Evolutionary conservation across 2,888 invertebrate species (phyloP), one percentile per base, ranked within the genome.

Genomic region (Epinotia brunnichana): DNA sequence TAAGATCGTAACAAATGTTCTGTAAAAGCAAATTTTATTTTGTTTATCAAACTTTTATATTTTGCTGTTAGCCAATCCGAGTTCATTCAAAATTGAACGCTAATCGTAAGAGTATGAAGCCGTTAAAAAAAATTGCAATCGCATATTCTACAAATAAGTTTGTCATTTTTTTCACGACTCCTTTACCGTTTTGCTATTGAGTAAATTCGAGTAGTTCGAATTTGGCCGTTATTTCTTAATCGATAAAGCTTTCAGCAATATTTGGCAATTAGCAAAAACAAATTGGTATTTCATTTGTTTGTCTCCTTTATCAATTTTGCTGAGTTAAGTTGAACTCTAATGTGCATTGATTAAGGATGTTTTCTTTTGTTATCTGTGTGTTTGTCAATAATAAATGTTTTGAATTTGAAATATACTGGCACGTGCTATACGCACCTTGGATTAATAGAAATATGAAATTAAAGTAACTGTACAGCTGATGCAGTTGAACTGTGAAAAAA

Each of bases 381-480:
- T n/a, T n/a, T n/a, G n/a, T n/a, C n/a, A n/a, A n/a, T n/a, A n/a
- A n/a, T n/a, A n/a, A n/a, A n/a, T n/a, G n/a, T n/a, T n/a, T n/a
- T n/a, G n/a, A n/a, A n/a, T n/a, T n/a, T n/a, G n/a, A 3, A 11
- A 13, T 17, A 24, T 15, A 69, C 17, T 48, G 66, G 62, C 75
- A 73, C 76, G 74, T 73, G 73, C 71, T 54, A 71, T 59, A 75
- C 53, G 54, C 63, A 74, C 59, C 73, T 64, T 74, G 48, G 21
- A 57, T 74, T 61, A 70, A 74, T 75, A 74, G 66, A 73, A 70
- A 73, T 70, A 76, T 59, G 76, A 76, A 48, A 76, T 76, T 74
- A 75, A 73, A 56, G 48, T 53, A 70, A 66, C 71, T 71, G 60
- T 70, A 70, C 66, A 66, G 66, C 66, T 56, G 67, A 54, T n/a